Evolutionary conservation across 2,888 invertebrate species (phyloP), one percentile per base, ranked within the genome.

Genomic region (Acronicta aceris): DNA sequence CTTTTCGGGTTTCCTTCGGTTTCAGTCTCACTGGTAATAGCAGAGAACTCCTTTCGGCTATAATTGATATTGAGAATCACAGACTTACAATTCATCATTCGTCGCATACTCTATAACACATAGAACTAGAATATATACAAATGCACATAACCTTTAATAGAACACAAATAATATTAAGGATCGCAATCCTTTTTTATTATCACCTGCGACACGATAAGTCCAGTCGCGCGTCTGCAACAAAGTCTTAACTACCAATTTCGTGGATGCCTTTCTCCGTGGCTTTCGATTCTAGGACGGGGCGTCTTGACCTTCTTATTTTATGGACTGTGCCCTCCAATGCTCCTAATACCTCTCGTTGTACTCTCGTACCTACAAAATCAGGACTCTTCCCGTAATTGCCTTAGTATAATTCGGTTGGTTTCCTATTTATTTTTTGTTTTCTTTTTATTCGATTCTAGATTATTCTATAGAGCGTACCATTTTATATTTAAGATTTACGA

Each of bases 271-370:
- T 70, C 79, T 70, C 54, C 65, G 67, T 67, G 71, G 74, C 78
- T 76, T 73, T 76, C 77, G 76, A 78, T 82, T 75, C 74, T 51
- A 68, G 77, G 66, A 63, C 75, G 73, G 72, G 61, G 74, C 74
- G 74, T 67, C 76, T 82, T 85, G 86, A 86, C 86, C 87, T 86
- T 81, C 81, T 81, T 76, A 83, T 82, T 85, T 85, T 79, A 84
- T 83, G 80, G 82, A 66, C 81, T 79, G 70, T 83, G 81, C 83
- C 81, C 76, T 82, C 78, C 66, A 76, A 71, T 75, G 72, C 75
- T 73, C 78, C 73, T 82, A 81, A 86, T 82, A 79, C 81, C 79
- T 81, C 79, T 76, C 78, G 83, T 82, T 81, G 81, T 74, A 78
- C 81, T 72, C 65, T 68, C 59, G 62, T 61, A 59, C 57, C 43